Evolutionary conservation across 1,140 invertebrate genomes (phyloP).

Genomic region (Bombus soroeensis): DNA sequence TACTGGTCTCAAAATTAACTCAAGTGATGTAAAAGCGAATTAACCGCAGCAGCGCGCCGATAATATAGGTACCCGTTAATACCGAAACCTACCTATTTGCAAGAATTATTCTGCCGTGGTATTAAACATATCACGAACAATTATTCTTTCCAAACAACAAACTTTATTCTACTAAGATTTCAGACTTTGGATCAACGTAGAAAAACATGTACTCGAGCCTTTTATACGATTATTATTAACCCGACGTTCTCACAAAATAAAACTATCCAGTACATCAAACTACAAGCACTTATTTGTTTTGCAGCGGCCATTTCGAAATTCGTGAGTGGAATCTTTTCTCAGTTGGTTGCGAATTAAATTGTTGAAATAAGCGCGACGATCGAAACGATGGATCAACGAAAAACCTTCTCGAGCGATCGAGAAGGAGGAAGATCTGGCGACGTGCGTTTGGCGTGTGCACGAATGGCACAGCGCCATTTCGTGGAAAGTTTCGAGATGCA

Average conservation of each 20-base stretch:
- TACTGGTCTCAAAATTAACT: constrained; percentile 30
- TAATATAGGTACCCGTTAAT: neutral
- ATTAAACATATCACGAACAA: neutral
- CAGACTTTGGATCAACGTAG: too few species aligned
- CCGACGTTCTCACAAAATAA: too few species aligned
- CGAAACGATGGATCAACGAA: neutral
- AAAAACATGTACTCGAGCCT: too few species aligned
- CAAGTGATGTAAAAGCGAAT: constrained; percentile 20
- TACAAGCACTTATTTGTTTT: accelerated
- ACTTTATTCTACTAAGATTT: too few species aligned
- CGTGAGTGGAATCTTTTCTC: too few species aligned
- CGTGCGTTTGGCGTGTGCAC: neutral
- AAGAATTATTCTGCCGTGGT: neutral
- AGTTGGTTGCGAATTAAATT: neutral
- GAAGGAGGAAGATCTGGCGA: neutral
- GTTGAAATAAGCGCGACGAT: neutral
- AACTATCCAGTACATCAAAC: too few species aligned
- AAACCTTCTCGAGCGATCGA: neutral
- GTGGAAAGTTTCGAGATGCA: constrained; percentile 31
- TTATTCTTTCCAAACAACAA: neutral
- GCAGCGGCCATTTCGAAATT: neutral
- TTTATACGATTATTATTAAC: too few species aligned
- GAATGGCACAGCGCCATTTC: neutral
- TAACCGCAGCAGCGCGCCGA: neutral
- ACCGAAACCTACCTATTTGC: neutral